phyloP scores from a whole-genome alignment of 2,888 invertebrate species.

The Ectemnius lituratus region DNA sequence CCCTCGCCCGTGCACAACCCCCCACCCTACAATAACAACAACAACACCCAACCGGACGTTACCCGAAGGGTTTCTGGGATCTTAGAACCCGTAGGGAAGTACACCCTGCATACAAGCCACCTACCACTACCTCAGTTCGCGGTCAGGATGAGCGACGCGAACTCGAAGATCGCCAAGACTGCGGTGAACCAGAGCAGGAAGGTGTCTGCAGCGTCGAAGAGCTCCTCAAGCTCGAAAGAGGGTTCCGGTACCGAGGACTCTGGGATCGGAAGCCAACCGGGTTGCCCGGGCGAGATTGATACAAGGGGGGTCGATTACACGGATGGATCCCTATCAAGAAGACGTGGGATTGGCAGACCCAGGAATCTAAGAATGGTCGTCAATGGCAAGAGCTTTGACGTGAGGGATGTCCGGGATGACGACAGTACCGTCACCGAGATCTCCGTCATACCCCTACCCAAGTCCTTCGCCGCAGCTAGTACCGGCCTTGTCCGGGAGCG shows the following conservation, averaged over 20 bases:
- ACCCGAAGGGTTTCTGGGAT: constrained; percentile 60
- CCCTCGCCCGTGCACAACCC: constrained; percentile 76
- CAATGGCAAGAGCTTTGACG: constrained; percentile 86
- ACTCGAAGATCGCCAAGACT: constrained; percentile 85
- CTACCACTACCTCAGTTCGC: constrained; percentile 87
- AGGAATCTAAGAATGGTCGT: constrained; percentile 87
- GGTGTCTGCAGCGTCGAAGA: constrained; percentile 79
- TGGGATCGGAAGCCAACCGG: constrained; percentile 80
- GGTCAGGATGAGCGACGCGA: constrained; percentile 81
- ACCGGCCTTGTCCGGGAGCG: constrained; percentile 79
- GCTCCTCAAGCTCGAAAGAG: constrained; percentile 79
- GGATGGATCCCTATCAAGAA: constrained; percentile 71
- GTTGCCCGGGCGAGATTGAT: constrained; percentile 68
- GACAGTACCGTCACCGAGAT: constrained; percentile 83
- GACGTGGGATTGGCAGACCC: constrained; percentile 79
- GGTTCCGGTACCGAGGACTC: constrained; percentile 85
- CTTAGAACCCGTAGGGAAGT: constrained; percentile 79
- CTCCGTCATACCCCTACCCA: constrained; percentile 83
- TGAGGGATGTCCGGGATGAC: constrained; percentile 84
- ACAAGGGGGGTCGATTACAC: constrained; percentile 71
- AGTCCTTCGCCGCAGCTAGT: constrained; percentile 70
- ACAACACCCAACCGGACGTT: constrained; percentile 31
- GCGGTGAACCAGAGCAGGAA: constrained; percentile 85
- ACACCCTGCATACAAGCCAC: constrained; percentile 85
- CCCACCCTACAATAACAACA: constrained; percentile 39